These are phyloP conservation scores for Eulacestoma nigropectus DNA, from an alignment of 2,113 vertebrate genomes.

Conservation along the genomic window DNA sequence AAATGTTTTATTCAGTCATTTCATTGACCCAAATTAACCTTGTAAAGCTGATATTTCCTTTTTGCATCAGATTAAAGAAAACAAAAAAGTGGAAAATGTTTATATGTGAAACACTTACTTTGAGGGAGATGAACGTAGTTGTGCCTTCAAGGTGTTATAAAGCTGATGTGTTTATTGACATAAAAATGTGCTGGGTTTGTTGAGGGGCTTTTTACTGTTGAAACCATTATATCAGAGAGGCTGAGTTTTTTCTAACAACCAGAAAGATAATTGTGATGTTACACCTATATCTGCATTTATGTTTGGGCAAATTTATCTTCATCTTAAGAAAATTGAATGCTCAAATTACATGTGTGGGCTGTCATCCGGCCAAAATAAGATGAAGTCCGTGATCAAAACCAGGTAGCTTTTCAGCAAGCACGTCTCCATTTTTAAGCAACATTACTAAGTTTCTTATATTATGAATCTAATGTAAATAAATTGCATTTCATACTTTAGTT, in stretches of 20 bases:
- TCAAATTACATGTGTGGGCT: neutral
- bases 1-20: conserved; percentile 17
- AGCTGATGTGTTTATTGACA: conserved; percentile 28
- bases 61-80: conserved; percentile 3
- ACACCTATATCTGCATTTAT: conserved; percentile 38
- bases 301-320: conserved; percentile 29
- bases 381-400: neutral
- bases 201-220: conserved; percentile 34
- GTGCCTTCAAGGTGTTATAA: conserved; percentile 51
- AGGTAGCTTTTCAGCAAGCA: neutral
- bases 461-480: neutral
- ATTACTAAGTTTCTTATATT: neutral
- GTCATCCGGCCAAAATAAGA: neutral
- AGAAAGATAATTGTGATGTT: conserved; percentile 27
- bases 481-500: neutral
- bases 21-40: conserved; percentile 12
- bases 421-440: neutral
- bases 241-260: conserved; percentile 27
- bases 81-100: neutral
- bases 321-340: neutral
- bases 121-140: conserved; percentile 31
- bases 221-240: conserved; percentile 31
- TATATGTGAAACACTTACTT: conserved; percentile 19
- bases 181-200: conserved; percentile 41
- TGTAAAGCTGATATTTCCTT: neutral